Base-by-base conservation (phyloP, 2,888 invertebrate species). In the Agrotis exclamationis region DNA sequence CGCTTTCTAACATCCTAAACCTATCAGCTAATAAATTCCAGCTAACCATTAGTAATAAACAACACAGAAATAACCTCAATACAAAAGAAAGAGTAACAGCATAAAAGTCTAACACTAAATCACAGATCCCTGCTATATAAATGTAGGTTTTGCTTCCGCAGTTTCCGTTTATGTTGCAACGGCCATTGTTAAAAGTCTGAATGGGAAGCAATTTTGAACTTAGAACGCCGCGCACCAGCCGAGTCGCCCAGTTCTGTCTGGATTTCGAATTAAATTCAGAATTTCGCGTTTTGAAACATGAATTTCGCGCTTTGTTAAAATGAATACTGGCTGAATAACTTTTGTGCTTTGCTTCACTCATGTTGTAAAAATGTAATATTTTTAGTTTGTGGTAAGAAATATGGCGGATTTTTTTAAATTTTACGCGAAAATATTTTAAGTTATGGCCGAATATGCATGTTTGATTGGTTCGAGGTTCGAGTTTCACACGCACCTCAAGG, bases 181-280 rank as follows among this genome's bases (percentile, higher is more conserved):
- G 18, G 74, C 86, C 80, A 89, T 90, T 90, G 88, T 89, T 82
- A 68, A 57, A 76, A 59, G 73, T 73, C 51, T 89, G 87, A 91
- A 90, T 89, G 84, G 89, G 89, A 91, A 92, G 91, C 87, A 91
- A 92, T 92, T 92, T 90, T 76, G 86, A 91, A 90, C 89, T 90
- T 86, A 83, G 85, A 87, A 85, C 83, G 74, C 76, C 62, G 56
- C 33, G 33, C 13, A 33, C 14, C 57, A 58, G 53, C 70, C 79
- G 71, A 62, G 67, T 73, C 74, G 65, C 74, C 80, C 66, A 64
- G 75, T 70, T 79, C 76, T 71, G 75, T 74, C 74, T 71, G 70
- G 73, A 80, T 85, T 80, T 80, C 44, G 70, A 80, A 86, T 81
- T 76, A 80, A 86, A 80, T 84, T 80, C 67, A 53, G 59, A 76